These are phyloP conservation scores for Dunckerocampus dactyliophorus DNA, from an alignment of 2,113 vertebrate genomes.

Conservation along the genomic window DNA sequence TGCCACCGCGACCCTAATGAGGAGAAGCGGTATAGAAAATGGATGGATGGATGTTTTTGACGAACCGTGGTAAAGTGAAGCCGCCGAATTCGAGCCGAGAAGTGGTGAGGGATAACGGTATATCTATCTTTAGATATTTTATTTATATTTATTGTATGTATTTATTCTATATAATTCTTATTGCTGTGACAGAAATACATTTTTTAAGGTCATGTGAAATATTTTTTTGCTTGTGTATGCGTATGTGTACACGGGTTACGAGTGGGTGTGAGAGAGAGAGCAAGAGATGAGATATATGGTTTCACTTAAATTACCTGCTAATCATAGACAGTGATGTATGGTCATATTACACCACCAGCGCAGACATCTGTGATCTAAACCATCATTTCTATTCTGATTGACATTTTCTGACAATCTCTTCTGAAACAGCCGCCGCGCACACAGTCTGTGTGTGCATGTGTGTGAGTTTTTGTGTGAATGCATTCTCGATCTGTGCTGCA, in stretches of 20 bases:
- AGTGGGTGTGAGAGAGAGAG: neutral
- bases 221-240: neutral
- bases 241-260: neutral
- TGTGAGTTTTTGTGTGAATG: neutral
- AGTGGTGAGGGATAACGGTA: no score
- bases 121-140: no score
- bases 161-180: no score
- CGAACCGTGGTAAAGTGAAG: no score
- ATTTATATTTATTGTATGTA: no score
- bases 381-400: conserved; percentile 53
- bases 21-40: no score
- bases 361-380: conserved; percentile 44
- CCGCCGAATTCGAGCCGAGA: no score
- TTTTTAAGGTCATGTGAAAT: no score
- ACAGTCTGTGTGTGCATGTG: conserved; percentile 1
- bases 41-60: no score
- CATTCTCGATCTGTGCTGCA: conserved; percentile 39
- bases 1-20: no score
- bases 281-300: conserved; percentile 4
- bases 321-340: conserved; percentile 49
- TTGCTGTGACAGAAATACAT: no score
- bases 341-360: conserved; percentile 37
- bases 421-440: conserved; percentile 7
- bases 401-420: conserved; percentile 35
- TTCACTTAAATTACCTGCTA: conserved; percentile 37